phyloP scores from a whole-genome alignment of 2,113 vertebrate genomes.

The Oxygymnocypris stewartii region DNA sequence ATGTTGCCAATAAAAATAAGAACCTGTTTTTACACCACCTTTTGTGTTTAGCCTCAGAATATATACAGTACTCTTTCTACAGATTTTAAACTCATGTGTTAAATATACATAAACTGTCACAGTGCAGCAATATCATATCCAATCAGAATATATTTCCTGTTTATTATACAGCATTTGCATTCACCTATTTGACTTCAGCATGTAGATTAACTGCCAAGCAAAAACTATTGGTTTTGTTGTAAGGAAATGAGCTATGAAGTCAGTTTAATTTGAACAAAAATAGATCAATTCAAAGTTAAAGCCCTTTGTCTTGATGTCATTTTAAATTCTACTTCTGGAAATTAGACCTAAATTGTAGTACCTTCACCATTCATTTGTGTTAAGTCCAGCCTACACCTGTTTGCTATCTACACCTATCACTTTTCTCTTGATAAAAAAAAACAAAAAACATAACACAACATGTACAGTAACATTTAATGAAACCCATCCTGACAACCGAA shows the following conservation, averaged over 20 bases:
- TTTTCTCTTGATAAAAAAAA: background rate
- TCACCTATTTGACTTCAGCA: background rate
- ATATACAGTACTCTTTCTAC: background rate
- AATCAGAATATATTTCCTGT: background rate
- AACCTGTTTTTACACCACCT: background rate
- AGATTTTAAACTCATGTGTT: background rate
- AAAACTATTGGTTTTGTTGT: background rate
- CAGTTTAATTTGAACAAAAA: background rate
- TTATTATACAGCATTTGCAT: background rate
- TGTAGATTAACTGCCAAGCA: background rate
- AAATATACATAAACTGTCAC: background rate
- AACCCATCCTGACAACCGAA: background rate
- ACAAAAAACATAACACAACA: background rate
- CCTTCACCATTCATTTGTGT: background rate
- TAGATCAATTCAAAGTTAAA: background rate
- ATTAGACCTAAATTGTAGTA: background rate
- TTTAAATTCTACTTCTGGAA: background rate
- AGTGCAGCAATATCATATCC: background rate
- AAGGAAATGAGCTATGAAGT: background rate
- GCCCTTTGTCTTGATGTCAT: background rate
- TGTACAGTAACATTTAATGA: background rate
- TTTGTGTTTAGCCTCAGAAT: constrained; percentile 19
- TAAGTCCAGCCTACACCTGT: background rate
- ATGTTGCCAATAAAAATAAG: constrained; percentile 1
- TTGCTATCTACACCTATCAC: background rate